A percentile compares a stretch with the other conserved stretches of the same genome.
Conservation (phyloP, 1,140 invertebrate species). For the Dryas iulia region DNA sequence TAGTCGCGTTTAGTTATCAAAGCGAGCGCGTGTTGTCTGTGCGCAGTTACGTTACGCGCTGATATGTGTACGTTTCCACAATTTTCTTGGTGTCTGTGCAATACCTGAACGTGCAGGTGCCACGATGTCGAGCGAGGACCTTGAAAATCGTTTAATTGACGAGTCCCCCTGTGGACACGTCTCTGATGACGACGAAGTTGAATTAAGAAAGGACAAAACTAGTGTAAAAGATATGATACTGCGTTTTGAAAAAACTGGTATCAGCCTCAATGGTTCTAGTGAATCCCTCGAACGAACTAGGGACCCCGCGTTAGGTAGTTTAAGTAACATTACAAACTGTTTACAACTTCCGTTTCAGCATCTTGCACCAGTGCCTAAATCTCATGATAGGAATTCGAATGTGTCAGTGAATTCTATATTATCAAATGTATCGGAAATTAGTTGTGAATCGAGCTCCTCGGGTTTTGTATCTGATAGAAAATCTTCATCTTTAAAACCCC, state of each 20-base stretch:
- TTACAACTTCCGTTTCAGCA: conserved; percentile 63
- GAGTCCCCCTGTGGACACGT: conserved; percentile 55
- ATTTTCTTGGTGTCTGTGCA: conserved; percentile 53
- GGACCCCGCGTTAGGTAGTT: conserved; percentile 55
- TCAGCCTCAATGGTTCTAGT: conserved; percentile 49
- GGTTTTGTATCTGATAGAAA: conserved; percentile 73
- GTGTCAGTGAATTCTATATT: conserved; percentile 74
- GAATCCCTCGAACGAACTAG: conserved; percentile 62
- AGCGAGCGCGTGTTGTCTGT: conserved; percentile 52
- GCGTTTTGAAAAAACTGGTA: conserved; percentile 63
- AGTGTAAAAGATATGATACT: conserved; percentile 72
- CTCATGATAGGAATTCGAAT: conserved; percentile 70
- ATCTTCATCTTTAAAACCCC: conserved; percentile 52
- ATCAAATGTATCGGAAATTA: conserved; percentile 69
- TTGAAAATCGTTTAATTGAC: conserved; percentile 46
- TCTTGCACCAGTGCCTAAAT: conserved; percentile 53
- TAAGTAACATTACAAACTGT: conserved; percentile 66
- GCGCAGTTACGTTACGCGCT: conserved; percentile 49
- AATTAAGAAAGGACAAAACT: conserved; percentile 57
- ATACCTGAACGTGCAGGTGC: conserved; percentile 41
- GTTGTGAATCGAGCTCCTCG: conserved; percentile 70
- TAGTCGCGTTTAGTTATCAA: conserved; percentile 55
- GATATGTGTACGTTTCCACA: conserved; percentile 57
- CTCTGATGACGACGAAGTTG: conserved; percentile 62
- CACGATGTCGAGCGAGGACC: conserved; percentile 68